These are phyloP conservation scores for Aurelia sp. DNA, from an alignment of 30 jellyfish, hydroid and myxozoan genomes.

Conservation along the genomic window DNA sequence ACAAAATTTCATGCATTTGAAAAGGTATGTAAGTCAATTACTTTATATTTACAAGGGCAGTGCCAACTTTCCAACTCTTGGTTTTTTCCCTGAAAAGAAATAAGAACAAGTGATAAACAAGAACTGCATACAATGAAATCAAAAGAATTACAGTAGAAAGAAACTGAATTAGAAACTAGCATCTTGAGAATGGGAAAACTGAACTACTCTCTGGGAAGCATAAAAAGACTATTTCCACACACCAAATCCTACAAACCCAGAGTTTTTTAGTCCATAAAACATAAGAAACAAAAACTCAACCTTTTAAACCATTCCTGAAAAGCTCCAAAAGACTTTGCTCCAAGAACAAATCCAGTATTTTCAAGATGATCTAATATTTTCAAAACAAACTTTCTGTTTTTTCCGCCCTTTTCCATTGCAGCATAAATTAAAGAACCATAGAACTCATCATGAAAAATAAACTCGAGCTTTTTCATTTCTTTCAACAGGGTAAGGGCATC, in stretches of 20 bases:
- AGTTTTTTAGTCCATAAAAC: too few species aligned
- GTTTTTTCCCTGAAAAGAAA: slow-evolving; percentile 9
- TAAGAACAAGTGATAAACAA: neutral
- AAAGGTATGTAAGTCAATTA: neutral
- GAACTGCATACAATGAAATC: too few species aligned
- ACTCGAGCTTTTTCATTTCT: slow-evolving; percentile 37
- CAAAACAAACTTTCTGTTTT: slow-evolving; percentile 10
- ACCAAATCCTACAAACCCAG: too few species aligned
- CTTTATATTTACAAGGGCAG: slow-evolving; percentile 45
- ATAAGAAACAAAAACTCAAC: neutral
- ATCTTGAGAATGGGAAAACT: too few species aligned
- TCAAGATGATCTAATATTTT: slow-evolving; percentile 19
- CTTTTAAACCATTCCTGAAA: slow-evolving; percentile 61
- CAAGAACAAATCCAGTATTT: slow-evolving; percentile 62
- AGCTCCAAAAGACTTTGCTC: slow-evolving; percentile 54
- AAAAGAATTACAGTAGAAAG: too few species aligned
- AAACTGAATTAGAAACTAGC: too few species aligned
- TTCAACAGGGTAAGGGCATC: slow-evolving; percentile 20
- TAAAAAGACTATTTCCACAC: too few species aligned
- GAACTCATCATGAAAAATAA: slow-evolving; percentile 49
- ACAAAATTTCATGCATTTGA: too few species aligned
- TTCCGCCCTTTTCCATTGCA: slow-evolving; percentile 1
- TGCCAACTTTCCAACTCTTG: slow-evolving; percentile 54
- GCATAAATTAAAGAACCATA: slow-evolving; percentile 22
- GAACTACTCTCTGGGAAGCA: too few species aligned